Base-by-base conservation (phyloP, 1,140 invertebrate genomes). In the Drosophila virilis region DNA sequence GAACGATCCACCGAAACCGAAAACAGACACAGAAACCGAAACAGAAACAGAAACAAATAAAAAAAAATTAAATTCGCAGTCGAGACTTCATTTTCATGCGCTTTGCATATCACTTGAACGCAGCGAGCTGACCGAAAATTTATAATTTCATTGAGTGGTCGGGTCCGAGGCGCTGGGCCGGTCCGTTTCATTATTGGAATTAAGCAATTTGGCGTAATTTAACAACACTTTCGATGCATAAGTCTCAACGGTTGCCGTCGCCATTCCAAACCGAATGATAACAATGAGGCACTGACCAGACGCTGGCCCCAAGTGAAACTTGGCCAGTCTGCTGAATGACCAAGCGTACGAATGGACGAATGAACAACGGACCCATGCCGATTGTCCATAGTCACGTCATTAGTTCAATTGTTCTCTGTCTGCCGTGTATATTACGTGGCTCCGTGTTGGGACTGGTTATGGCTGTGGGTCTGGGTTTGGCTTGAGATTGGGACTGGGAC, bases 191-290 rank as follows among this genome's bases (percentile, higher is more conserved):
- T 90, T 89, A 90, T 89, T 90, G 85, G 73, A 89, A 89, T 89
- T 89, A 89, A 89, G 85, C 81, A 90, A 90, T 89, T 89, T 85
- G 81, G 78, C 80, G 85, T 89, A 90, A 89, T 89, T 89, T 89
- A 90, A 89, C 85, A 89, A 89, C 85, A 89, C 85, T 90, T 85
- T 89, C 80, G 72, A 78, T 85, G 85, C 85, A 89, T 89, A 89
- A 89, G 86, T 89, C 83, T 75, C 60, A 74, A 28, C 38, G 28
- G 15, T 32, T 9, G 42, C 43, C 43, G 15, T 22, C 22, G 48
- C 48, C 48, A 51, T 22, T 12, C 82, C 82, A 70, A 72, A 59
- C 55, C 79, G 71, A 71, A 61, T 89, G 83, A 88, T 89, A 80
- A 88, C 84, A 89, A 89, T 84, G 80, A 69, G 65, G 33, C 60